These are phyloP conservation scores for Perognathus longimembris DNA, from an alignment of 2,113 vertebrate genomes.

Conservation along the genomic window DNA sequence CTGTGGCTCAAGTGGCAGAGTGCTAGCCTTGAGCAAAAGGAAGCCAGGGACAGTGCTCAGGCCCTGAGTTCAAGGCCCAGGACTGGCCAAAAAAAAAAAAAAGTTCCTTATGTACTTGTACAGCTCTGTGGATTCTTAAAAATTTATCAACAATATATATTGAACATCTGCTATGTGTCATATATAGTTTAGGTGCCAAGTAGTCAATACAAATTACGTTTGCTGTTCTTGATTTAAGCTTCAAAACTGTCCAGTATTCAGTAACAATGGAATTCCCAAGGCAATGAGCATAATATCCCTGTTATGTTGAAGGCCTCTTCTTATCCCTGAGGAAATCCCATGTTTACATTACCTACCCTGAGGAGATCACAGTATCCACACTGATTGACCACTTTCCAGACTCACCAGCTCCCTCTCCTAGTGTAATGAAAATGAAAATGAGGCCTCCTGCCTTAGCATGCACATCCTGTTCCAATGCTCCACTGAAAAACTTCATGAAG, in stretches of 20 bases:
- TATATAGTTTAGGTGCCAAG: not conserved
- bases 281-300: not conserved
- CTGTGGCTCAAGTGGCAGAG: too few relatives aligned
- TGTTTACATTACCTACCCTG: not conserved
- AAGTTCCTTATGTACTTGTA: not conserved
- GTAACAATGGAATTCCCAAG: not conserved
- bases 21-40: too few relatives aligned
- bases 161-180: not conserved
- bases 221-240: not conserved
- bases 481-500: not conserved
- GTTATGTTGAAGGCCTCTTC: not conserved
- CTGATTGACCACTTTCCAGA: not conserved
- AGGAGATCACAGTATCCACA: not conserved
- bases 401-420: not conserved
- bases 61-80: too few relatives aligned
- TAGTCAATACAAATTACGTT: not conserved
- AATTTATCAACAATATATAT: not conserved
- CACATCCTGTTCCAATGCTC: conserved; percentile 9
- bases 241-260: not conserved
- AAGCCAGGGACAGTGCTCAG: too few relatives aligned
- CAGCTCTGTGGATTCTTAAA: not conserved
- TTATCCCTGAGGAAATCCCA: not conserved
- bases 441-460: not conserved
- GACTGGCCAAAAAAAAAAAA: too few relatives aligned
- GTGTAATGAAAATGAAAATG: too few relatives aligned